Base-by-base conservation (phyloP, 2,113 vertebrate genomes). In the Cairina moschata region DNA sequence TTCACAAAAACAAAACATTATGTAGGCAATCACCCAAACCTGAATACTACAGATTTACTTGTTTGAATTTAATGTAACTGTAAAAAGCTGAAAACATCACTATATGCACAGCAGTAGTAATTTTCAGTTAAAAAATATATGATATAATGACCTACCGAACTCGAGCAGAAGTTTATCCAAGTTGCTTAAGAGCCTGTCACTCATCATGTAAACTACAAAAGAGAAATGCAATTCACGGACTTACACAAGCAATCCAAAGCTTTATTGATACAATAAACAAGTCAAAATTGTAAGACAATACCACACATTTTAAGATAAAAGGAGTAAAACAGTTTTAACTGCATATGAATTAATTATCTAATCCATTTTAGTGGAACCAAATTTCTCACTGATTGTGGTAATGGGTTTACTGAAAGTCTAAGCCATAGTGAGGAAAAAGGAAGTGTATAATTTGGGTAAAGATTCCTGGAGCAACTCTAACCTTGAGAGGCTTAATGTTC, bases 111-210 rank as follows among this genome's bases (percentile, higher is more conserved):
- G 15, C 29, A 34, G 38, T 42, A 83, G 6, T 48, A 67, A 72
- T 56, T 25, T 34, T 31, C 34, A 65, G 59, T 42, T 77, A 3
- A 18, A 50, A 77, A 71, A 20, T 40, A 17, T 12, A 55, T 28
- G 1, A 65, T 31, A 75, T 66, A 83, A 80, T 81, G 86, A 92
- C 98, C 56, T 98, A 98, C 98, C 98, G 83, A 98, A 84, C 59
- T 98, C 88, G 5, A 98, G 69, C 75, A 98, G 90, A 88, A 98
- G 94, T 90, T 94, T 96, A 84, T 98, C 97, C 83, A 98, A 94
- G 87, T 87, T 93, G 83, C 32, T 92, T 69, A 95, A 90, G 13
- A 97, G 38, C 52, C 46, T 67, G 73, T 97, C 96, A 82, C 26
- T 96, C 98, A 98, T 98, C 86, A 83, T 93, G 93, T 55, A 78